Evolutionary conservation across 1,140 invertebrate species (phyloP).

Genomic region (Papilio aristodemus): DNA sequence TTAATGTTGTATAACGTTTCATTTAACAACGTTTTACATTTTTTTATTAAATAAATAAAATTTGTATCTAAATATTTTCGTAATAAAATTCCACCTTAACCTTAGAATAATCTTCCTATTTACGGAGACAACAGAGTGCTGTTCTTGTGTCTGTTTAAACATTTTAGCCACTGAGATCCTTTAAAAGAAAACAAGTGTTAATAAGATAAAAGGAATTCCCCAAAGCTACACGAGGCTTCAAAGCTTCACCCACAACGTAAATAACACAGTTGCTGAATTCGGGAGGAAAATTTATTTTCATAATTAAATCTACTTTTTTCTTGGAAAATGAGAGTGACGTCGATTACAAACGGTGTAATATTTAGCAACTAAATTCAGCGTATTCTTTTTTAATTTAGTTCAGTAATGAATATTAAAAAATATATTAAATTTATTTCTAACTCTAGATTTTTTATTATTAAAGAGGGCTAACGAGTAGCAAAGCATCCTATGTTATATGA

Average conservation of each 20-base stretch:
- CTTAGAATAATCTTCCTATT: not conserved
- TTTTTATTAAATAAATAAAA: not conserved
- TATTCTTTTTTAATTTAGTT: too few species aligned
- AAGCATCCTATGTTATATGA: too few species aligned
- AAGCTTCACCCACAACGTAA: not conserved
- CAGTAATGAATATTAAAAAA: too few species aligned
- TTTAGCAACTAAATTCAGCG: too few species aligned
- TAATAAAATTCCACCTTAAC: not conserved
- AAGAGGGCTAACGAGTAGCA: too few species aligned
- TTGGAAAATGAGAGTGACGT: not conserved
- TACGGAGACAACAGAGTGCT: not conserved
- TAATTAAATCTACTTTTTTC: not conserved
- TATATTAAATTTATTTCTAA: too few species aligned
- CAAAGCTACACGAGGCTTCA: not conserved
- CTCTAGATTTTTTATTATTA: too few species aligned
- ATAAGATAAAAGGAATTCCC: conserved; percentile 7
- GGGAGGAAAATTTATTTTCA: not conserved
- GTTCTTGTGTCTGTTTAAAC: not conserved
- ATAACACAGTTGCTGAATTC: not conserved
- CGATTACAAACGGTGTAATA: not conserved
- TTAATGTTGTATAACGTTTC: too few species aligned
- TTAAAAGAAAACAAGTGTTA: not conserved
- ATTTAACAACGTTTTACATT: too few species aligned
- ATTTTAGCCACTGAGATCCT: not conserved
- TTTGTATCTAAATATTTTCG: not conserved